Evolutionary conservation across 2,888 invertebrate genomes (phyloP), one percentile per base, ranked within the genome.

Genomic region (Plusia festucae): DNA sequence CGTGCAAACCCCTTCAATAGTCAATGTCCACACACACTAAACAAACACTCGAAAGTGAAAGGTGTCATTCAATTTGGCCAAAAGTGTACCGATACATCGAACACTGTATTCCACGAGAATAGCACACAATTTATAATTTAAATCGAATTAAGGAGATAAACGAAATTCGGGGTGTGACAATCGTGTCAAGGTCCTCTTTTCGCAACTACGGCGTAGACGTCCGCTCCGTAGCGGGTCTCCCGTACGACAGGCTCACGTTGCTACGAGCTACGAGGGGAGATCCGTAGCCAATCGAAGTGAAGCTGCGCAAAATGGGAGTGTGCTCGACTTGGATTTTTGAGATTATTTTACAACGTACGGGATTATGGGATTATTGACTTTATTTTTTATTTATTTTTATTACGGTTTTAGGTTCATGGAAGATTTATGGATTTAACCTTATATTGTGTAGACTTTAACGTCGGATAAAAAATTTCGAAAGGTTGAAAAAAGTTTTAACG

Each of bases 211-310:
- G 80, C 88, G 92, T 90, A 91, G 90, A 90, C 94, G 94, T 91
- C 93, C 92, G 92, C 90, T 87, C 85, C 89, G 94, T 90, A 92
- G 92, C 92, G 89, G 89, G 85, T 86, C 88, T 88, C 92, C 92
- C 90, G 93, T 88, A 93, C 93, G 91, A 94, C 91, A 94, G 91
- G 87, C 90, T 90, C 93, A 90, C 93, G 94, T 94, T 93, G 94
- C 93, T 92, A 94, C 92, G 91, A 91, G 93, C 94, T 94, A 93
- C 93, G 92, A 90, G 91, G 92, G 90, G 93, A 90, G 90, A 91
- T 90, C 81, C 89, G 93, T 90, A 86, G 94, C 94, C 94, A 95
- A 95, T 95, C 95, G 95, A 94, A 95, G 90, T 82, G 91, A 92
- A 88, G 93, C 92, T 93, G 93, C 90, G 90, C 89, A 84, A 85